Base-by-base conservation (phyloP, 2,113 vertebrate genomes). In the Oncorhynchus nerka region DNA sequence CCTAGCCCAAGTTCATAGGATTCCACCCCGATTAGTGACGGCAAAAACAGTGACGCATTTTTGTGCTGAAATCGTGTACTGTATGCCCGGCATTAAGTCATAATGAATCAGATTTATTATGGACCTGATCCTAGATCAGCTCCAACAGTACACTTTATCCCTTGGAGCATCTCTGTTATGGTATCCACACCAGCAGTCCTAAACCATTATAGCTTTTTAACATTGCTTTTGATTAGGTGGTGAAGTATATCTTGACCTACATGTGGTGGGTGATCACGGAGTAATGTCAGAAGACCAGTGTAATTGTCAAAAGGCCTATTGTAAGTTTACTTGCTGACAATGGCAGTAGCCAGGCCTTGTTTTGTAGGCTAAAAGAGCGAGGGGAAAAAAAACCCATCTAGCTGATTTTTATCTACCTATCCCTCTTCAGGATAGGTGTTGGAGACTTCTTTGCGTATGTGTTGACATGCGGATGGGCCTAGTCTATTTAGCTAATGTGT, bases 401-500 rank as follows among this genome's bases (percentile, higher is more conserved):
- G 19, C 20, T 64, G 62, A 22, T 64, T 24, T 32, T 32, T 5
- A 8, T 64, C 16, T 49, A 4, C 55, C 51, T 16, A 11, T 45
- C 9, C 39, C 2, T 61, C 15, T 57, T 9, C 62, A 24, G n/a
- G 39, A 45, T 45, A 11, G 9, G 22, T 26, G 34, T 15, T 71
- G 68, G 70, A 64, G n/a, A 32, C 49, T 3, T 55, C 59, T 26
- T 20, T 59, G 81, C 62, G 66, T 62, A 55, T 68, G 28, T 75
- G 80, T 66, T 84, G 79, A 75, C 81, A 69, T 70, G 68, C 74
- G 69, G 69, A 9, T 34, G 9, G 62, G 28, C 59, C 79, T 55
- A 28, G 70, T 68, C 59, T 34, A 66, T 82, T 24, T 84, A 81
- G 85, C 77, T 74, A 73, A 82, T 67, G 51, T 70, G 78, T 78